Evolutionary conservation across 1,140 invertebrate genomes (phyloP).

Genomic region (Eulimnadia texana): DNA sequence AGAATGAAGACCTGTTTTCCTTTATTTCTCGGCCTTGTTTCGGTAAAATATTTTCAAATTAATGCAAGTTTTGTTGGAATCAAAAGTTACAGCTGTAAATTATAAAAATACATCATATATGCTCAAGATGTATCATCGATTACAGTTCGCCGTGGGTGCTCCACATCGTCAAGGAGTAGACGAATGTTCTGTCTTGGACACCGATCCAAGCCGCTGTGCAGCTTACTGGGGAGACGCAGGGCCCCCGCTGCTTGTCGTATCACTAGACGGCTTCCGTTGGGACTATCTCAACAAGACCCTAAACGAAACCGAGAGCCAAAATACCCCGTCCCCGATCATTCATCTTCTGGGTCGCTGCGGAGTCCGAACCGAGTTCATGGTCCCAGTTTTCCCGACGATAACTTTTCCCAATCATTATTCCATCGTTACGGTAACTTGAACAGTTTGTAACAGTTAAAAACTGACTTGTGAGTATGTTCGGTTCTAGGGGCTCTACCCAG

Average conservation of each 20-base stretch:
- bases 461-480: neutral
- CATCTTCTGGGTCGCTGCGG: constrained; percentile 38
- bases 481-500: constrained; percentile 45
- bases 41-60: too few species aligned
- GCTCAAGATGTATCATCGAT: too few species aligned
- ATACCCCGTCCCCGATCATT: constrained; percentile 32
- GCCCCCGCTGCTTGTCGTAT: constrained; percentile 43
- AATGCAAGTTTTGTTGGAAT: too few species aligned
- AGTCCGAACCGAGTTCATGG: constrained; percentile 42
- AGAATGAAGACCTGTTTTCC: too few species aligned
- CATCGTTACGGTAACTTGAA: constrained; percentile 40
- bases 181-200: neutral
- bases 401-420: constrained; percentile 69
- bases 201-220: neutral
- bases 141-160: too few species aligned
- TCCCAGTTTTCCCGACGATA: constrained; percentile 51
- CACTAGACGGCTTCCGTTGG: constrained; percentile 54
- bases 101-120: too few species aligned
- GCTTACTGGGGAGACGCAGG: constrained; percentile 9
- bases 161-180: too few species aligned
- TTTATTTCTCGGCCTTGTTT: too few species aligned
- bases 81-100: too few species aligned
- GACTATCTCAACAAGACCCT: constrained; percentile 46
- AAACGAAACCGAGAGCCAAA: constrained; percentile 20
- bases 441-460: neutral